phyloP scores from a whole-genome alignment of 2,797 vertebrate species.

The Podarcis siculus region DNA sequence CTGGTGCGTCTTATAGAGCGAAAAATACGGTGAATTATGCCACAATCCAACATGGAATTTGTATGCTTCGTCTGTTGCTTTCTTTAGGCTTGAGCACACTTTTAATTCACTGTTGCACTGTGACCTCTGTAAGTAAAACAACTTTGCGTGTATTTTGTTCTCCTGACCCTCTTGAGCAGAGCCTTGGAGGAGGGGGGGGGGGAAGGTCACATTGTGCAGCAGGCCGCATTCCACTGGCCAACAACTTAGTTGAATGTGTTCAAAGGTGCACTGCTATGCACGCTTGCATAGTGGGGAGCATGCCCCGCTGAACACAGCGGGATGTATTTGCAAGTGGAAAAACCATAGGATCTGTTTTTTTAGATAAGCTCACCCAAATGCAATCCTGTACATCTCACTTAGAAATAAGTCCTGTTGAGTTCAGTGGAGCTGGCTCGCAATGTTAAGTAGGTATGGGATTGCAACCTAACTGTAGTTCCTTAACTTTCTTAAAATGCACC shows the following conservation, averaged over 20 bases:
- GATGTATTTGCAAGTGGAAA: too few relatives aligned
- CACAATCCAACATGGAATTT: not conserved
- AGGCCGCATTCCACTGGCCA: too few relatives aligned
- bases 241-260: too few relatives aligned
- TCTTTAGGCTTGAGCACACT: not conserved
- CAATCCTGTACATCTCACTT: not conserved
- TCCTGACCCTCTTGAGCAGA: too few relatives aligned
- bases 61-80: not conserved
- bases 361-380: not conserved
- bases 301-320: too few relatives aligned
- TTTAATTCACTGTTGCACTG: not conserved
- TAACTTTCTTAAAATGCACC: constrained; percentile 31
- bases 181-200: too few relatives aligned
- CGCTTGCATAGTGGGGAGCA: too few relatives aligned
- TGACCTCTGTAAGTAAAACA: not conserved
- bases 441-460: not conserved
- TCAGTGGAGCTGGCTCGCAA: not conserved
- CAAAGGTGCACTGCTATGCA: too few relatives aligned
- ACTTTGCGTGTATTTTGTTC: not conserved
- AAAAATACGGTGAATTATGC: not conserved
- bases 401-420: not conserved
- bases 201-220: too few relatives aligned
- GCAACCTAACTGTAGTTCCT: not conserved
- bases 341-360: not conserved
- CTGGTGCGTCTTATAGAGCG: too few relatives aligned